Conservation (phyloP, 1,140 invertebrate genomes). For the Neotoxoptera formosana region DNA sequence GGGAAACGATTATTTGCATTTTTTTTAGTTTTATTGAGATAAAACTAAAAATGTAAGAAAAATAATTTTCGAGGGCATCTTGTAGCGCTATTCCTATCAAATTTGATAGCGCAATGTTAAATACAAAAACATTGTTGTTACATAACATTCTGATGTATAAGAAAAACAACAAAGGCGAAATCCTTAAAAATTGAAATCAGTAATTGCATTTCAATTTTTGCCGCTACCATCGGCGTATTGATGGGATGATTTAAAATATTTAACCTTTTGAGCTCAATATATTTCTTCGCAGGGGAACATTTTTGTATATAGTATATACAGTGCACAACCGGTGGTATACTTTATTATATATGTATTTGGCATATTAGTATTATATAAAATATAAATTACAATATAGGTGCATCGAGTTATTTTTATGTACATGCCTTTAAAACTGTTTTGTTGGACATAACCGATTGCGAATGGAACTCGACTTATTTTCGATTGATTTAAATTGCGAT, state of each 20-base stretch:
- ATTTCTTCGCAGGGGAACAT: not conserved
- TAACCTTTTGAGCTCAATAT: not conserved
- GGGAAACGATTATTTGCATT: too few species aligned
- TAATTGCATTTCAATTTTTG: not conserved
- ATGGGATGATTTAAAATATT: not conserved
- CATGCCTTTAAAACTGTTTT: too few species aligned
- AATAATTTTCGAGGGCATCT: not conserved
- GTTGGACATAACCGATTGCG: not conserved
- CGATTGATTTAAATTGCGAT: not conserved
- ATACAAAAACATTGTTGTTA: not conserved
- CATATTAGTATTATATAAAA: not conserved
- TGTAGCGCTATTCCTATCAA: not conserved
- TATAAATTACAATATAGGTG: not conserved
- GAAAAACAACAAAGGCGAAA: not conserved
- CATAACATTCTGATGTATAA: not conserved
- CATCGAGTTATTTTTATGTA: not conserved
- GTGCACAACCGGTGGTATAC: not conserved
- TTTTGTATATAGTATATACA: not conserved
- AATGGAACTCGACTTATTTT: not conserved
- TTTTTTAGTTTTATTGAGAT: too few species aligned
- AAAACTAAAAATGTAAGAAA: not conserved
- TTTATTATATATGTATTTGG: not conserved
- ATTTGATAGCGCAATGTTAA: not conserved
- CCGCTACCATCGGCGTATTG: not conserved
- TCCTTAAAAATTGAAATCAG: not conserved